Percentiles rank a stretch among this genome's conserved stretches.
These are phyloP conservation scores for Ypsolopha sequella DNA, from an alignment of 2,888 invertebrate species.

Conservation along the genomic window DNA sequence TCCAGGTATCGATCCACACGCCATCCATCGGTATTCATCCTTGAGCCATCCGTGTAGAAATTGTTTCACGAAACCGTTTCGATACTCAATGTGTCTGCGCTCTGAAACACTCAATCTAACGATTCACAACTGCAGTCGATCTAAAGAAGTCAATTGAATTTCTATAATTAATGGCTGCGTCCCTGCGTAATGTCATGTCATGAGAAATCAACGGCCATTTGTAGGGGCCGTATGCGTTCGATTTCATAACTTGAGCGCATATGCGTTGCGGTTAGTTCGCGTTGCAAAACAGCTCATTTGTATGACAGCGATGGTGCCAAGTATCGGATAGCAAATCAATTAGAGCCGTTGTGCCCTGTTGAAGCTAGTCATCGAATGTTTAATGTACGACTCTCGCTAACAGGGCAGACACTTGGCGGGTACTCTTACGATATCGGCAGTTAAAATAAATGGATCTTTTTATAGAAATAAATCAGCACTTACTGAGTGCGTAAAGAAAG, in stretches of 20 bases:
- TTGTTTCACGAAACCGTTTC: slow-evolving; percentile 21
- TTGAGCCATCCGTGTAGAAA: slow-evolving; percentile 44
- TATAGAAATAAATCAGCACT: no score
- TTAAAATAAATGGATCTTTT: no score
- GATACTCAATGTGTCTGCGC: background rate
- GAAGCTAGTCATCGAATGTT: slow-evolving; percentile 19
- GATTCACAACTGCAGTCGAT: background rate
- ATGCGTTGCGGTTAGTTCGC: slow-evolving; percentile 27
- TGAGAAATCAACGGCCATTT: slow-evolving; percentile 22
- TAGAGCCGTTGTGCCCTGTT: slow-evolving; percentile 7
- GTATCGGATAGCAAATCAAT: slow-evolving; percentile 33
- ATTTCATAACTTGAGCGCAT: slow-evolving; percentile 33
- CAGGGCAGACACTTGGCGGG: background rate
- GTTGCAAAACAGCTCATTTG: slow-evolving; percentile 19
- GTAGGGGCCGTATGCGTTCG: slow-evolving; percentile 15
- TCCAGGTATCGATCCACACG: slow-evolving; percentile 17
- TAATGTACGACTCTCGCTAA: slow-evolving; percentile 11
- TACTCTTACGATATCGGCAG: no score
- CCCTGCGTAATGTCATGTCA: slow-evolving; percentile 16
- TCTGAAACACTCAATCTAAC: slow-evolving; percentile 7
- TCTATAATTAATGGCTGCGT: slow-evolving; percentile 2
- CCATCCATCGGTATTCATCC: slow-evolving; percentile 54
- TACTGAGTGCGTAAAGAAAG: no score
- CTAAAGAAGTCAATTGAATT: background rate
- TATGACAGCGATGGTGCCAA: slow-evolving; percentile 14